Conservation (phyloP, 2,888 invertebrate genomes). For the Toxonevra muliebris region DNA sequence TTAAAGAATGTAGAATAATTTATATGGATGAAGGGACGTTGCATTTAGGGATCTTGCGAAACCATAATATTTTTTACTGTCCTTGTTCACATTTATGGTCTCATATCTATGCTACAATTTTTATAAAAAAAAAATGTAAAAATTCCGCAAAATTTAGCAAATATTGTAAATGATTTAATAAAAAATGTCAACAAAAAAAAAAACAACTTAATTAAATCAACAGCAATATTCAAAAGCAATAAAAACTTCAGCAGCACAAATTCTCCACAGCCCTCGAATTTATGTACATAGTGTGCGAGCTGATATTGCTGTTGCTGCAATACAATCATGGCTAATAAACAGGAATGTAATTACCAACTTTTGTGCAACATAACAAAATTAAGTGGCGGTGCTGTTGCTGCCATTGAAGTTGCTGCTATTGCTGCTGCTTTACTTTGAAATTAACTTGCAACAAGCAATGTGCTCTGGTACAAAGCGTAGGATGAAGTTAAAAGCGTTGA, state of each 20-base stretch:
- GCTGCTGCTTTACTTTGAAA: no score
- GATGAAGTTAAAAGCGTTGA: no score
- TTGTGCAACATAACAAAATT: slow-evolving; percentile 48
- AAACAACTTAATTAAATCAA: not conserved
- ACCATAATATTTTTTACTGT: no score
- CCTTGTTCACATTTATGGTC: no score
- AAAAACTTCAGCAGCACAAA: not conserved
- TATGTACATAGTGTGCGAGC: not conserved
- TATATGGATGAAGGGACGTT: no score
- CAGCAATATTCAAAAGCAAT: not conserved
- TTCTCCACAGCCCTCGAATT: not conserved
- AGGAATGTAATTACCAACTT: slow-evolving; percentile 61
- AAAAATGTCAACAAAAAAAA: not conserved
- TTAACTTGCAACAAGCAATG: no score
- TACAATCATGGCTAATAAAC: slow-evolving; percentile 60
- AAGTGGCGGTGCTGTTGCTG: slow-evolving; percentile 41
- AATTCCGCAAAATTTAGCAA: not conserved
- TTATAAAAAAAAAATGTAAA: not conserved
- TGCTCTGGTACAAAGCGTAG: no score
- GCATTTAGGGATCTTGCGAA: no score
- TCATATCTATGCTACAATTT: not conserved
- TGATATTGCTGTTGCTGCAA: slow-evolving; percentile 15
- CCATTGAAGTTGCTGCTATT: no score
- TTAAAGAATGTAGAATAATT: no score
- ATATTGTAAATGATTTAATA: not conserved